Evolutionary conservation across 2,888 invertebrate genomes (phyloP).

Genomic region (Drosophila nigritarsus): DNA sequence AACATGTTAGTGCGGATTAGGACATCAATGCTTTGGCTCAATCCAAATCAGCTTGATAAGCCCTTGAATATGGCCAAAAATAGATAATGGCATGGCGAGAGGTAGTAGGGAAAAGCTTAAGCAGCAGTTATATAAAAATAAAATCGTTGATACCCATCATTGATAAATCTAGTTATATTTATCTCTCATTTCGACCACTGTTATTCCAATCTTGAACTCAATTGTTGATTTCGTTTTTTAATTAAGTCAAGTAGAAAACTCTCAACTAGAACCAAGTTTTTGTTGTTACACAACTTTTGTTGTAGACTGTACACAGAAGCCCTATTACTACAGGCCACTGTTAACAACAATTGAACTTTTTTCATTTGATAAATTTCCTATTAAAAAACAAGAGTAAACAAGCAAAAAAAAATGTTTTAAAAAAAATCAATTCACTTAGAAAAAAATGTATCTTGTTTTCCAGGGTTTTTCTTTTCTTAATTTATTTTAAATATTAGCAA

Average conservation of each 20-base stretch:
- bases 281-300: neutral
- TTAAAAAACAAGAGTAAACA: neutral
- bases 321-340: neutral
- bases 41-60: conserved; percentile 22
- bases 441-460: neutral
- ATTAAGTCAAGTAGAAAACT: neutral
- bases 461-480: neutral
- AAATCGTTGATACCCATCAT: neutral
- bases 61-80: neutral
- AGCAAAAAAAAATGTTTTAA: neutral
- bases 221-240: neutral
- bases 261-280: neutral
- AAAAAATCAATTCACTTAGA: neutral
- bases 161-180: neutral
- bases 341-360: neutral
- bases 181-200: neutral
- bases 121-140: neutral
- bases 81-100: neutral
- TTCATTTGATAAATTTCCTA: conserved; percentile 12
- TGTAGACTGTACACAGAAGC: neutral
- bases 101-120: neutral
- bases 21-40: conserved; percentile 35
- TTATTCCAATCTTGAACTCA: neutral
- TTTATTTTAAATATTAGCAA: neutral
- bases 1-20: conserved; percentile 29